Evolutionary conservation across 2,113 vertebrate genomes (phyloP), one percentile per base, ranked within the genome.

Genomic region (Melierax canorus): DNA sequence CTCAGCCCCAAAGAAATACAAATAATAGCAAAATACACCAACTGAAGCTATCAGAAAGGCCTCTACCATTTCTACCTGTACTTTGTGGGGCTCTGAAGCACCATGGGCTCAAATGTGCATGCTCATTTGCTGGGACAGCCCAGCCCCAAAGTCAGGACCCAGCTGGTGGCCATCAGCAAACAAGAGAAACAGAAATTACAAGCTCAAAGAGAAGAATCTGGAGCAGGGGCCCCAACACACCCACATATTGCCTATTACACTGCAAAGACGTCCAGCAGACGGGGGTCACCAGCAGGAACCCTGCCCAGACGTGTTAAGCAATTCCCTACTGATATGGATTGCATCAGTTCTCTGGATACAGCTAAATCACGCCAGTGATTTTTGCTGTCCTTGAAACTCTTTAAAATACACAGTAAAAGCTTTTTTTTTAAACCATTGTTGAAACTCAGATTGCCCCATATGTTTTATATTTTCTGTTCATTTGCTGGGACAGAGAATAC

Each of bases 311-410:
- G n/a, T 62, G 58, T 90, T 89, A 68, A 84, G 73, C 58, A 94
- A 88, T n/a, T 92, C 82, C 51, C 75, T 74, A n/a, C 67, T 91
- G 94, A 90, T 83, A 95, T 3, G 46, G 64, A 90, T 77, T 95
- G 63, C 90, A 90, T 90, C 90, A 95, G 85, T 30, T 93, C 41
- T 94, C 58, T 7, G 39, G 51, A 92, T 86, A 71, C 48, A 76
- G 74, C 38, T 86, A 74, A 88, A 83, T 67, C 59, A 71, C 1
- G 4, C 27, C 88, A 86, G 38, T 58, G 45, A 50, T 77, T 95
- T 90, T 74, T 88, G 46, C 51, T 77, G 64, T 59, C 86, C 59
- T 92, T 96, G 94, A 93, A 93, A 84, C 30, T 76, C 45, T 59
- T 68, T 39, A 81, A 92, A 77, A 80, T 43, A 88, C 1, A 5